A percentile compares a stretch with the other conserved stretches of the same genome.
phyloP scores from a whole-genome alignment of 2,888 invertebrate genomes.

The Pomacea canaliculata region DNA sequence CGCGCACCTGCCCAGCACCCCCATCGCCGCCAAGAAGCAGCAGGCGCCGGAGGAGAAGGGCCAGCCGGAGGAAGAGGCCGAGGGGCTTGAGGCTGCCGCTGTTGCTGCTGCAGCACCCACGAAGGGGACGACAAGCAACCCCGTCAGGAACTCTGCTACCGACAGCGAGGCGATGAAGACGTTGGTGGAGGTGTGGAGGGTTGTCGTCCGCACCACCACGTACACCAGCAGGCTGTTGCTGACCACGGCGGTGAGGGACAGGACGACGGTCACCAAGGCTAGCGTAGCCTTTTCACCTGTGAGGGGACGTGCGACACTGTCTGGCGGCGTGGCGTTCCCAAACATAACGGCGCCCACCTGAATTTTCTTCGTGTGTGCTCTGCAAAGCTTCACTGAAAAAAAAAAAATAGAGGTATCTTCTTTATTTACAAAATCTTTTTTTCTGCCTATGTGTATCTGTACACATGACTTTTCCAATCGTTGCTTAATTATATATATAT shows the following conservation, averaged over 20 bases:
- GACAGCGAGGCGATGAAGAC: constrained; percentile 46
- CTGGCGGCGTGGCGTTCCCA: not conserved
- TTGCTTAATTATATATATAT: too few species aligned
- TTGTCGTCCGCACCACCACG: constrained; percentile 39
- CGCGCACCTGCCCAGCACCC: constrained; percentile 29
- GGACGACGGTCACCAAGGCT: constrained; percentile 29
- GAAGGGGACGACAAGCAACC: constrained; percentile 43
- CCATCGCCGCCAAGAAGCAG: constrained; percentile 32
- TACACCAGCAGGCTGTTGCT: constrained; percentile 38
- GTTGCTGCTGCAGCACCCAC: constrained; percentile 24
- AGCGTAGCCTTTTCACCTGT: constrained; percentile 16
- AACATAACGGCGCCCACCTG: not conserved
- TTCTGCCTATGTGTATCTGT: too few species aligned
- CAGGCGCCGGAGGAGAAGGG: constrained; percentile 34
- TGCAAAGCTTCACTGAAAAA: too few species aligned
- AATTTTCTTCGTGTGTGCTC: too few species aligned
- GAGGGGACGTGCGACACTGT: not conserved
- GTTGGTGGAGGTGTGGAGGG: constrained; percentile 52
- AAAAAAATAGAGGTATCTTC: too few species aligned
- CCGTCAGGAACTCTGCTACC: constrained; percentile 42
- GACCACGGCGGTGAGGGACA: constrained; percentile 32
- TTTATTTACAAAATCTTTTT: too few species aligned
- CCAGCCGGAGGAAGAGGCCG: constrained; percentile 3
- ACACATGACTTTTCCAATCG: too few species aligned
- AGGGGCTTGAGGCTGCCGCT: constrained; percentile 18